phyloP scores from a whole-genome alignment of 92 coral and sea anemone species.

The Ricordea florida region DNA sequence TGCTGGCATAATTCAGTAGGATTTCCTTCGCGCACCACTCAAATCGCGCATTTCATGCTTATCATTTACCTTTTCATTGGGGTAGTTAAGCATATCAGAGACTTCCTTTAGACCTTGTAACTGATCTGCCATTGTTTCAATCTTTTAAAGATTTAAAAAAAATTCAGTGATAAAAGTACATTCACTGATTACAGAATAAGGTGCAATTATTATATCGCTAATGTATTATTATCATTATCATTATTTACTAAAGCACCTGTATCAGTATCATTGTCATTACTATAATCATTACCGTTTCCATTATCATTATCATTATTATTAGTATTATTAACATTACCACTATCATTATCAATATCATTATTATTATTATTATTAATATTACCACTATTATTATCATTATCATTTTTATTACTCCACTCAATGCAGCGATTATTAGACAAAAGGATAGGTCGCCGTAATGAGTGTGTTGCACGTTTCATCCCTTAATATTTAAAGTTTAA shows the following conservation, averaged over 20 bases:
- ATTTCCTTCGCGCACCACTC: neutral
- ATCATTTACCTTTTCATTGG: slow-evolving; percentile 75
- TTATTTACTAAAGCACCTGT: no score
- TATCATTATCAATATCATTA: neutral
- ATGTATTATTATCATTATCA: no score
- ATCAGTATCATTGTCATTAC: no score
- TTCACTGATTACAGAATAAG: no score
- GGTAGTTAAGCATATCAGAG: slow-evolving; percentile 59
- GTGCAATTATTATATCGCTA: no score
- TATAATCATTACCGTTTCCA: no score
- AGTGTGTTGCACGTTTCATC: no score
- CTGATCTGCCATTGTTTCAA: slow-evolving; percentile 62
- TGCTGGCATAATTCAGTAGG: neutral
- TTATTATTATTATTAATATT: neutral
- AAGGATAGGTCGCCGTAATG: no score
- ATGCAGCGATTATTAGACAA: no score
- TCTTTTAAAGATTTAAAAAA: slow-evolving; percentile 40
- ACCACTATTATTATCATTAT: neutral
- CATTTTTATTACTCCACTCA: neutral
- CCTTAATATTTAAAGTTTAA: no score
- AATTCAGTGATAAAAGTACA: no score
- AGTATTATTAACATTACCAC: neutral
- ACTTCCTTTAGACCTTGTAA: slow-evolving; percentile 63
- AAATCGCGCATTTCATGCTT: neutral
- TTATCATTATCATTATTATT: no score